A percentile compares a stretch with the other conserved stretches of the same genome.
Conservation (phyloP, 1,140 invertebrate species). For the Calosoma granatense region DNA sequence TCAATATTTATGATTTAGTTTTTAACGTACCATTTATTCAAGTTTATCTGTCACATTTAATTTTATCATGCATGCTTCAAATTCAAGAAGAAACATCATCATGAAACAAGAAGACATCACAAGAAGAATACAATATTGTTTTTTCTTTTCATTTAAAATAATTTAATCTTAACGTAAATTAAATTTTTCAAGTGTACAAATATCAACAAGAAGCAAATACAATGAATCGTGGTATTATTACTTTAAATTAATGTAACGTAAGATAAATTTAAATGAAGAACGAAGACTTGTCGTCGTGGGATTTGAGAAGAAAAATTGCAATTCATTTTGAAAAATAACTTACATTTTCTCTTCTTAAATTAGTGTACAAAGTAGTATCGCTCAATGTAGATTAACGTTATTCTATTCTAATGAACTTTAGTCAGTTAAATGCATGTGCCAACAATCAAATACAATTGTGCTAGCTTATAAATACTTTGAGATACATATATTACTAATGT, state of each 20-base stretch:
- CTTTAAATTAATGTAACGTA: too few relatives aligned
- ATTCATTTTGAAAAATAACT: not conserved
- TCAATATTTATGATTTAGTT: constrained; percentile 1
- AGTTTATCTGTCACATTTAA: not conserved
- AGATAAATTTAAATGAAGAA: not conserved
- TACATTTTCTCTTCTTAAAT: not conserved
- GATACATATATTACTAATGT: too few relatives aligned
- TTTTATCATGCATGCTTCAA: not conserved
- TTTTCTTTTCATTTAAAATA: too few relatives aligned
- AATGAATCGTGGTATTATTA: too few relatives aligned
- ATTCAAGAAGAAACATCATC: not conserved
- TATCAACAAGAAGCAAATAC: too few relatives aligned
- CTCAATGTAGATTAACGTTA: not conserved
- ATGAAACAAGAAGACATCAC: not conserved
- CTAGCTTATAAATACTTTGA: too few relatives aligned
- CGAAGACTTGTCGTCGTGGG: not conserved
- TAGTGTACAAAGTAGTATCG: not conserved
- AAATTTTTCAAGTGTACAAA: too few relatives aligned
- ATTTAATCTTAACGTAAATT: too few relatives aligned
- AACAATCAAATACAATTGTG: too few relatives aligned
- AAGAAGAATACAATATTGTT: too few relatives aligned
- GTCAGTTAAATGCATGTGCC: not conserved
- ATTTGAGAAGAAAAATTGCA: not conserved
- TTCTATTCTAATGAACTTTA: not conserved
- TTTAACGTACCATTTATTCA: not conserved